Evolutionary conservation across 2,888 invertebrate genomes (phyloP), one percentile per base, ranked within the genome.

Genomic region (Belgica antarctica): DNA sequence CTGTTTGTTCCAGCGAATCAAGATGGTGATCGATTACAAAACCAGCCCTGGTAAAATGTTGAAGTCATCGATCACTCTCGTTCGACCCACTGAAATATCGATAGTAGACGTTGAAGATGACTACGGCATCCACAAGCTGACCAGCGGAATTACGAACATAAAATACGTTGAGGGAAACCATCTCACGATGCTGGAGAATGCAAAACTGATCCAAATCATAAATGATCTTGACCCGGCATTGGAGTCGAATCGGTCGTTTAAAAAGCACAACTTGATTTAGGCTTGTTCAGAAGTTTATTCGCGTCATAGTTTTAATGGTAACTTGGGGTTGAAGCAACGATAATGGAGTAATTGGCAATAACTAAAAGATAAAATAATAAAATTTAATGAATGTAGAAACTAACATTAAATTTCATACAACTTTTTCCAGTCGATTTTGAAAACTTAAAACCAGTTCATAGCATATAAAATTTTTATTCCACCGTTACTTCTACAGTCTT

Each of bases 81-180:
- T 89, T 1, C 84, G 87, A 72, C 88, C 89, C 0, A 84, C 84
- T n/a, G 83, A 84, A 24, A 81, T 83, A 0, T 78, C 83, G 0
- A 74, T 83, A n/a, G 76, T 83, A 10, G 80, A 81, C 0, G 76
- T 84, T 27, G 84, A 85, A 63, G 85, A 87, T 28, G 88, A 89
- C 75, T 89, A 90, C 74, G 86, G 86, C 17, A 77, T 90, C 0
- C 83, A 84, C 0, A 82, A 83, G 76, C 77, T 83, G 24, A 86
- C 86, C 0, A 82, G 82, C 25, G 81, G 82, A 0, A 81, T 81
- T 1, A 82, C 89, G 0, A 82, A 82, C 0, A 80, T 89, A 0
- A 83, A 85, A 74, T 83, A 82, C 61, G 80, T 89, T n/a, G 88
- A 89, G 75, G 91, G 90, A 8, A 87, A 88, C 75, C 91, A 92